Evolutionary conservation across 2,113 vertebrate species (phyloP), one percentile per base, ranked within the genome.

Genomic region (Steatornis caripensis): DNA sequence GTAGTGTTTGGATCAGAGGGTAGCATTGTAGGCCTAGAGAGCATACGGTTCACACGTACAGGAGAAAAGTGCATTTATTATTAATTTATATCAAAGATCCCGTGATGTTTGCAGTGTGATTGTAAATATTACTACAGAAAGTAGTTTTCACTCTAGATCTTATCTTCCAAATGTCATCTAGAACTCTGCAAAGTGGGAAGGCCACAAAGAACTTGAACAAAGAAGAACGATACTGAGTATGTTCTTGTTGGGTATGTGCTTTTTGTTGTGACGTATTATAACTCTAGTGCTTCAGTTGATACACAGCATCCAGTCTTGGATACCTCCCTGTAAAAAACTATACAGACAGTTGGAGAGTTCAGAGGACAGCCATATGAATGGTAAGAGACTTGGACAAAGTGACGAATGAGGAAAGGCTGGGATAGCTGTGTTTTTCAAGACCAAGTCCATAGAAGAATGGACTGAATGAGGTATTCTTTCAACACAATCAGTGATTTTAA

Each of bases 31-130:
- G n/a, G 19, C 30, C 10, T 12, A 18, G 20, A 17, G 24, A 49
- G 49, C 64, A 76, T 58, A 39, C 1, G 1, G 13, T 36, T 90
- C 43, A 29, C 17, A 2, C n/a, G 54, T 57, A 15, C 0, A 46
- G 15, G n/a, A 43, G 22, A 41, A 17, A 72, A 22, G 21, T 12
- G 14, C 0, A 0, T 72, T 94, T 61, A 15, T 45, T 61, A 68
- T n/a, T 43, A 43, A 45, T 65, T 71, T 71, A 36, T 1, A 0
- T 49, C 41, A 68, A 72, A 83, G 34, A 37, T 66, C 20, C 14
- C 2, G 1, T 39, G 58, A 21, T 0, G 1, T n/a, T 91, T 72
- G 27, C 36, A 45, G 32, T 49, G 43, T 60, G 55, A 76, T 64
- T 90, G 29, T 37, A 81, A 58, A 36, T 58, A 43, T 12, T 70